Evolutionary conservation across 2,888 invertebrate genomes (phyloP), one percentile per base, ranked within the genome.

Genomic region (Julus scandinavius): DNA sequence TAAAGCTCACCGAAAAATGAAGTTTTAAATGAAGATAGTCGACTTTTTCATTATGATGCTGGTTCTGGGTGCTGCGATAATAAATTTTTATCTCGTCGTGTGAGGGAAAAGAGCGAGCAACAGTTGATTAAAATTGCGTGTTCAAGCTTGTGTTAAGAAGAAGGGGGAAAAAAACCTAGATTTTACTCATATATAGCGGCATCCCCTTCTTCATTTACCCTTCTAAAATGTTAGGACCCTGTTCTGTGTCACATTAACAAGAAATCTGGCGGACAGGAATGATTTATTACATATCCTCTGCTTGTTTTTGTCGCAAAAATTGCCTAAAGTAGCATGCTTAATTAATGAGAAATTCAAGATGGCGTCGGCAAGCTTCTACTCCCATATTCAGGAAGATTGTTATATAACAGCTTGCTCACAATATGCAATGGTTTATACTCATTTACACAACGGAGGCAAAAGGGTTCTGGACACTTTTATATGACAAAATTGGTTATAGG

Each of bases 41-140:
- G 29, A 63, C 63, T 63, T 63, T 72, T 72, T 72, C 72, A 72
- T 72, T 72, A 72, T 11, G 72, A 72, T 11, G 72, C 29, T 29
- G 72, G 72, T 72, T 29, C 72, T 72, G 72, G 72, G 72, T 72
- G 72, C 72, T 9, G 72, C 11, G 72, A 72, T 72, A 72, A 72
- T 72, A 72, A 72, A 72, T 72, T 72, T 72, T 72, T 72, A 72
- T 72, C 72, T 72, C n/a, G 72, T 20, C 72, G 20, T 72, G 29
- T 29, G 72, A 29, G n/a, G 17, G 17, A 58, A 58, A 58, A 58
- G 58, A 58, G 58, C 58, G 20, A n/a, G 72, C 72, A 72, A 72
- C 72, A 72, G 72, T 72, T 72, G 72, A 72, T 72, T 72, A 72
- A 72, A 72, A 72, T 72, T 72, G 72, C 72, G 72, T 72, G 72